Percentiles rank a stretch among this genome's conserved stretches.
Evolutionary conservation across 2,797 vertebrate genomes (phyloP).

Genomic region (Trachops cirrhosus): DNA sequence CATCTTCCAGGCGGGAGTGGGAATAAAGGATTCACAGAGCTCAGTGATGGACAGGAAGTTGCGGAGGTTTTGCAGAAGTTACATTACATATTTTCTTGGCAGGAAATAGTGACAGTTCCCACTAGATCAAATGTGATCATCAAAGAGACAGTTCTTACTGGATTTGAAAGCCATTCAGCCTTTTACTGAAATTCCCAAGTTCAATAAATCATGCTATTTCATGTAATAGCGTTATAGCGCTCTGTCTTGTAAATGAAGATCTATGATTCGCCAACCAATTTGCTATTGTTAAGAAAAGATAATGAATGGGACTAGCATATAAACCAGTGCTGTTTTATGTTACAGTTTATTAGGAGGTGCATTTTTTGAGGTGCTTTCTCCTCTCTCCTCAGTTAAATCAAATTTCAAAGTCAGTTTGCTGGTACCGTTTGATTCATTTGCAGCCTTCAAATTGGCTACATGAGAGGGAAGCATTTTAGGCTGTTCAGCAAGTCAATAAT

Average conservation of each 20-base stretch:
- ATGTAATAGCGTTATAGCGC: conserved; percentile 59
- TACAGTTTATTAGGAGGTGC: conserved; percentile 61
- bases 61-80: conserved; percentile 69
- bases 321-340: conserved; percentile 55
- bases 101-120: conserved; percentile 59
- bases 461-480: conserved; percentile 69
- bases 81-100: conserved; percentile 68
- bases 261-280: conserved; percentile 69
- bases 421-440: conserved; percentile 67
- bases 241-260: conserved; percentile 75
- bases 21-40: conserved; percentile 48
- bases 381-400: conserved; percentile 68
- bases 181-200: conserved; percentile 74
- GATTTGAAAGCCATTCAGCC: conserved; percentile 60
- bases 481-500: conserved; percentile 72
- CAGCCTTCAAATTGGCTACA: conserved; percentile 51
- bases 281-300: conserved; percentile 67
- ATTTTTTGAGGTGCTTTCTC: conserved; percentile 40
- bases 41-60: conserved; percentile 47
- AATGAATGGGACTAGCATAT: conserved; percentile 69
- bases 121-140: conserved; percentile 66
- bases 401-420: conserved; percentile 69
- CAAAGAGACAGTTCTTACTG: conserved; percentile 69
- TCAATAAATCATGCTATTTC: conserved; percentile 80
- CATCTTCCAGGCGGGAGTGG: conserved; percentile 43